Percentiles rank a stretch among this genome's conserved stretches.
phyloP scores from a whole-genome alignment of 2,113 vertebrate genomes.

The Myocastor coypus region DNA sequence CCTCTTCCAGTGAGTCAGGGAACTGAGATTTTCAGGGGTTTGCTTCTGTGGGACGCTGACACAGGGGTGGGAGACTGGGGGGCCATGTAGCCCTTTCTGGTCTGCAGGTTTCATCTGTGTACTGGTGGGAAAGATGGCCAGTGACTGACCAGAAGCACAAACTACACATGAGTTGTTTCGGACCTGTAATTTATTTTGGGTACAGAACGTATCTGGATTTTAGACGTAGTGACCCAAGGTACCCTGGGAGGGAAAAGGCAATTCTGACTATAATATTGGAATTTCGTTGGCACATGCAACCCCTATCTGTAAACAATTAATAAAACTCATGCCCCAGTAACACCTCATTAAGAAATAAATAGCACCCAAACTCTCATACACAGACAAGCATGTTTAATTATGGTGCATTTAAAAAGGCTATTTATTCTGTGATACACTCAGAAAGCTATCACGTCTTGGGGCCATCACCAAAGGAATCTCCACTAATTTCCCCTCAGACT shows the following conservation, averaged over 20 bases:
- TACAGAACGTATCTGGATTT: neutral
- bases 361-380: neutral
- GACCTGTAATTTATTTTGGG: neutral
- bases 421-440: constrained; percentile 36
- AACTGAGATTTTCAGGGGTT: neutral
- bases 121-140: neutral
- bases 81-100: neutral
- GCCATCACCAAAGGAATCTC: neutral
- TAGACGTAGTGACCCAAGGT: neutral
- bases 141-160: neutral
- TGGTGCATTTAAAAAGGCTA: neutral
- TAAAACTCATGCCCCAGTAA: constrained; percentile 8
- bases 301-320: neutral
- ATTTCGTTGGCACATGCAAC: neutral
- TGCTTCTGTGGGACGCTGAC: neutral
- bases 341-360: constrained; percentile 26
- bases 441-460: neutral
- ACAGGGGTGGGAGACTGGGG: neutral
- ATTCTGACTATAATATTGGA: neutral
- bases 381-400: constrained; percentile 21
- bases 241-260: neutral
- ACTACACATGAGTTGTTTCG: neutral
- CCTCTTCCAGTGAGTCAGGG: neutral
- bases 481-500: neutral
- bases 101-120: neutral